Conservation (phyloP, 2,888 invertebrate genomes). For the Thelaira solivaga region DNA sequence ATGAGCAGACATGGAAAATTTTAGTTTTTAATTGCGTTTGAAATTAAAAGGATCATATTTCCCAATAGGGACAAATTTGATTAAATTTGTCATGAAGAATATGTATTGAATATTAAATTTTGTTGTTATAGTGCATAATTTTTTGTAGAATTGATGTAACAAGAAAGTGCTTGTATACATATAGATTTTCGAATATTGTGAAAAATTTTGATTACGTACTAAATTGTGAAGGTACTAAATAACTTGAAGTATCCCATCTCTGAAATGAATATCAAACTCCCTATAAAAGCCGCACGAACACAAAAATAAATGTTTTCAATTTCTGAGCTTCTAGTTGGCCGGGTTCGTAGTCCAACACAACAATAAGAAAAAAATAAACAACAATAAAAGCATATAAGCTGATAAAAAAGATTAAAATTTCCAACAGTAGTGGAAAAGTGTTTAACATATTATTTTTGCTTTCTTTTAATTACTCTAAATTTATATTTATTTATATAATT, state of each 20-base stretch:
- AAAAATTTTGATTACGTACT: too few species aligned
- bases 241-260: background rate
- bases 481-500: conserved; percentile 3
- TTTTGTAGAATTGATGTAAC: too few species aligned
- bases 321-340: conserved; percentile 33
- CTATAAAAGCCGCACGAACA: conserved; percentile 42
- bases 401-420: too few species aligned
- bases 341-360: conserved; percentile 53
- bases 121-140: too few species aligned
- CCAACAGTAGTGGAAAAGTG: conserved; percentile 12
- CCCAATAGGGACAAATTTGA: too few species aligned
- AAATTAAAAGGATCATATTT: too few species aligned
- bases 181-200: too few species aligned
- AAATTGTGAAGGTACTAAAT: too few species aligned
- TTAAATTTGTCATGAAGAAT: too few species aligned
- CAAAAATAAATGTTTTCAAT: conserved; percentile 43
- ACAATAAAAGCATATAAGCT: background rate
- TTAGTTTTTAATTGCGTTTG: background rate
- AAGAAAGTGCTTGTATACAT: too few species aligned
- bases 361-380: background rate
- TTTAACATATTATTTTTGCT: background rate
- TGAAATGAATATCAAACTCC: conserved; percentile 11
- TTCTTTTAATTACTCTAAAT: background rate
- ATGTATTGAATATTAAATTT: too few species aligned
- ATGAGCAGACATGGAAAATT: background rate